These are phyloP conservation scores for Penaeus indicus DNA, from an alignment of 1,140 invertebrate genomes.

Conservation along the genomic window DNA sequence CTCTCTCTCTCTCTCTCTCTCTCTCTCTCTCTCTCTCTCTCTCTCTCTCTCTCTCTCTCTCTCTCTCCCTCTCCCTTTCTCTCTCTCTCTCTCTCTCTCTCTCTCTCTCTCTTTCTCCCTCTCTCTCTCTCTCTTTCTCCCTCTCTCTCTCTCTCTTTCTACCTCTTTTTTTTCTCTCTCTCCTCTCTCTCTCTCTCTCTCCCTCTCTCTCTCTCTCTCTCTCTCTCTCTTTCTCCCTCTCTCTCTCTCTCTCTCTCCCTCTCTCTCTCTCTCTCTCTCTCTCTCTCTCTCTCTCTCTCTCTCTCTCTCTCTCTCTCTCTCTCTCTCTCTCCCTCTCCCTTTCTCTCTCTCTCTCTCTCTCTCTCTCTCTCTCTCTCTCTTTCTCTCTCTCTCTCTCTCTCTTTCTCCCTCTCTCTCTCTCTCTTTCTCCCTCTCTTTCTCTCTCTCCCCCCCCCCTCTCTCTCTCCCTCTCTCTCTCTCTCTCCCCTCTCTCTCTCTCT, in stretches of 20 bases:
- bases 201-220: too few relatives aligned
- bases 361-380: neutral
- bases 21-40: too few relatives aligned
- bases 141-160: neutral
- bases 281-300: too few relatives aligned
- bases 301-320: too few relatives aligned
- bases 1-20: too few relatives aligned
- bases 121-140: neutral
- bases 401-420: conserved; percentile 2
- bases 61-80: neutral
- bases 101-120: conserved; percentile 10
- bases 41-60: too few relatives aligned
- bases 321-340: too few relatives aligned
- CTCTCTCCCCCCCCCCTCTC: neutral
- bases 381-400: neutral
- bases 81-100: neutral
- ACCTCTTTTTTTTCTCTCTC: neutral
- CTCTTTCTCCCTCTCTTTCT: neutral
- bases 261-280: too few relatives aligned
- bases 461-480: too few relatives aligned
- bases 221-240: too few relatives aligned
- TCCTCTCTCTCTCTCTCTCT: neutral
- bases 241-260: too few relatives aligned
- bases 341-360: too few relatives aligned
- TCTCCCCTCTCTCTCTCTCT: neutral